Conservation (phyloP, 1,140 invertebrate genomes). For the Goniozus legneri region DNA sequence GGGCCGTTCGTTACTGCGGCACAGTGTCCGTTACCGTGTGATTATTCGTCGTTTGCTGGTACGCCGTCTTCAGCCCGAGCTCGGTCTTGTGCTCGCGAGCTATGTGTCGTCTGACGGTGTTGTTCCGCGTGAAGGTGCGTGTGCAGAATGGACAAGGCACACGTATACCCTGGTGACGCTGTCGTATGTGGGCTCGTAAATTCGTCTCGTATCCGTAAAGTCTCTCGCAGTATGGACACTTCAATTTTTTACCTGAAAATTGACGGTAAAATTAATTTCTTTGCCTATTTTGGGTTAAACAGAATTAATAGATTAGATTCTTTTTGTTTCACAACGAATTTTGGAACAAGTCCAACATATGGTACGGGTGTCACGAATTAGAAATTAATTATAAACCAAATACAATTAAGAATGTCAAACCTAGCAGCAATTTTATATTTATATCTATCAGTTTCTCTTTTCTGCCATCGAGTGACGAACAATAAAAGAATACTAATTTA, state of each 20-base stretch:
- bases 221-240: slow-evolving; percentile 87
- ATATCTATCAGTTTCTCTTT: too few species aligned
- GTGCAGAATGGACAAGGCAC: slow-evolving; percentile 84
- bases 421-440: too few species aligned
- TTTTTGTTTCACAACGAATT: too few species aligned
- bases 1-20: slow-evolving; percentile 37
- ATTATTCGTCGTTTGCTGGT: slow-evolving; percentile 61
- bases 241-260: slow-evolving; percentile 76
- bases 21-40: slow-evolving; percentile 45
- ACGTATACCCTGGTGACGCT: slow-evolving; percentile 84
- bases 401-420: too few species aligned
- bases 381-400: too few species aligned
- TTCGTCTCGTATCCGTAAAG: slow-evolving; percentile 93
- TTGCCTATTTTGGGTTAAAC: too few species aligned
- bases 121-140: slow-evolving; percentile 88
- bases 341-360: too few species aligned
- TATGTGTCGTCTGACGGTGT: slow-evolving; percentile 83
- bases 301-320: too few species aligned
- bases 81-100: slow-evolving; percentile 81
- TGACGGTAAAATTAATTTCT: slow-evolving; percentile 6
- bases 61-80: slow-evolving; percentile 65
- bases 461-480: too few species aligned
- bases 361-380: too few species aligned
- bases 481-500: too few species aligned
- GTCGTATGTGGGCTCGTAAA: slow-evolving; percentile 82